Conservation (phyloP, 2,797 vertebrate species). For the Rhabdophis nuchalis region DNA sequence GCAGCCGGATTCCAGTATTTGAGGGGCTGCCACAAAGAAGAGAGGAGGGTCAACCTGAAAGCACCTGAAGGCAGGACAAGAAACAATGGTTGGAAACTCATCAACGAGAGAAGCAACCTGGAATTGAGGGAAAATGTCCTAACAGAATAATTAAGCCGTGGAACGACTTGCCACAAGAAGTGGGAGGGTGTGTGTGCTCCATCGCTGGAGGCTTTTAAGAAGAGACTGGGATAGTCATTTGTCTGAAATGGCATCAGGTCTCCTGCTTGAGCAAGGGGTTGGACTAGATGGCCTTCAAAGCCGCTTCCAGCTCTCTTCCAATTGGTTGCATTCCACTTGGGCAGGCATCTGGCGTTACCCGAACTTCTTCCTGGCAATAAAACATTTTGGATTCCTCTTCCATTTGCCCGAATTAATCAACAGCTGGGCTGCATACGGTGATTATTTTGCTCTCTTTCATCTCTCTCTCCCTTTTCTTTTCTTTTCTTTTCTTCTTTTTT, state of each 20-base stretch:
- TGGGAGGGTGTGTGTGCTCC: no score
- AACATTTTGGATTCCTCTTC: constrained; percentile 57
- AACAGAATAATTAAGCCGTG: no score
- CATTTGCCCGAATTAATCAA: constrained; percentile 69
- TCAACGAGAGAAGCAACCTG: no score
- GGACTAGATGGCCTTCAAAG: neutral
- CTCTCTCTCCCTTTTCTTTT: neutral
- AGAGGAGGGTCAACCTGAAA: no score
- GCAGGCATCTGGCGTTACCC: constrained; percentile 51
- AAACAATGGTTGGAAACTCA: no score
- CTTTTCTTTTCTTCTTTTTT: constrained; percentile 7
- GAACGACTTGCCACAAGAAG: no score
- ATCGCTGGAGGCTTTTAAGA: no score
- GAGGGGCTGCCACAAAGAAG: no score
- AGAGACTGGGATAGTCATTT: no score
- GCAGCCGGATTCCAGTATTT: no score
- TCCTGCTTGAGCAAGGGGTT: neutral
- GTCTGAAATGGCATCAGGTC: neutral
- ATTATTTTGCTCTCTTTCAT: constrained; percentile 36
- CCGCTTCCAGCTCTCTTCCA: neutral
- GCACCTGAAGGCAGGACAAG: no score
- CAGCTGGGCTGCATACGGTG: constrained; percentile 61
- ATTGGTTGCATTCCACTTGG: constrained; percentile 46
- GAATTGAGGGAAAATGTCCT: no score
- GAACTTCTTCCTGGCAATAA: constrained; percentile 56